Base-by-base conservation (phyloP, 2,888 invertebrate genomes). In the Tetranychus truncatus region DNA sequence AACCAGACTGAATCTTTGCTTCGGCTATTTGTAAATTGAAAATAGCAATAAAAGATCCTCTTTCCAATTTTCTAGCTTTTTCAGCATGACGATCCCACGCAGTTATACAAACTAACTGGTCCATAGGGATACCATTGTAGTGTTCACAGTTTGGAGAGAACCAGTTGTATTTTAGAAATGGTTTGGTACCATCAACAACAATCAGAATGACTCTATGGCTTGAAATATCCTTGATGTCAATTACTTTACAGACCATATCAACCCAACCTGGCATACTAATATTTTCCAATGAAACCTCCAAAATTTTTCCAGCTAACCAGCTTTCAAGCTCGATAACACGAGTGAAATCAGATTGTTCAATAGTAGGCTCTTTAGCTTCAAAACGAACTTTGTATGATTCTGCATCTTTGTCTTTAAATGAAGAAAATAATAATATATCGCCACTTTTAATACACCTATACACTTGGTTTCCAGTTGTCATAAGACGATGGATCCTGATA, bases 381-480 rank as follows among this genome's bases (percentile, higher is more conserved):
- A 11, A 20, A 24, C 34, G 20, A 15, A 69, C 34, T 21, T 20
- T 24, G 20, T 24, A 24, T 5, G 9, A 24, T 11, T 18, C 21
- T 7, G 69, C 20, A 69, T 69, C 69, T 69, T 69, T 69, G 20
- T 69, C 69, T 21, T 69, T 69, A 21, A 69, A 69, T 8, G 69
- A 69, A 24, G 69, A 11, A 21, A 69, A 69, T 11, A 69, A 24
- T 6, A 69, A 11, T 11, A 69, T 11, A 69, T 69, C 69, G 7
- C 21, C 20, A 9, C 11, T 21, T 69, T 69, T 69, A 20, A 69
- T 69, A 21, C 69, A 69, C 20, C 20, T 11, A 69, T 20, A 69
- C 34, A 20, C n/a, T 24, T 18, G 5, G 34, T 21, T 21, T 6
- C 20, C 34, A 20, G 6, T 20, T 20, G 20, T 24, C 20, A 20